A percentile compares a stretch with the other conserved stretches of the same genome.
phyloP scores from a whole-genome alignment of 2,113 vertebrate genomes.

The Recurvirostra avosetta region DNA sequence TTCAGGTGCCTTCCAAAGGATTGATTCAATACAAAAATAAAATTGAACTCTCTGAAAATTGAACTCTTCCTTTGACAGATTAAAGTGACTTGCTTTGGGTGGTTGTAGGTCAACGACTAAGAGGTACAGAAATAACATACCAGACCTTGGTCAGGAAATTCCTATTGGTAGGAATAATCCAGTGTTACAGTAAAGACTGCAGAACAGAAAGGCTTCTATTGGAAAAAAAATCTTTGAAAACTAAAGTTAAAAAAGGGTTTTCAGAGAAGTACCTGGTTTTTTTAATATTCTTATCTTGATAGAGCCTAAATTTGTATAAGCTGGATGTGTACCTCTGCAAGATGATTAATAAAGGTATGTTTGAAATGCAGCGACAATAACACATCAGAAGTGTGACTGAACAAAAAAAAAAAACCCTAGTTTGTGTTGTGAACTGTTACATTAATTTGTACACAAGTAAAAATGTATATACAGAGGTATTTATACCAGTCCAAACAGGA shows the following conservation, averaged over 20 bases:
- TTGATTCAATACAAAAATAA: neutral
- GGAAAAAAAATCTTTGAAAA: neutral
- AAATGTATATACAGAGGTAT: neutral
- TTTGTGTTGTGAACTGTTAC: neutral
- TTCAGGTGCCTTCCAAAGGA: neutral
- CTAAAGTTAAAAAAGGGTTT: neutral
- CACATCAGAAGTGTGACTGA: neutral
- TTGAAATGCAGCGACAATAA: neutral
- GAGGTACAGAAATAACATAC: neutral
- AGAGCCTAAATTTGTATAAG: neutral
- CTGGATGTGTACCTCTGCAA: neutral
- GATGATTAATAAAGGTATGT: neutral
- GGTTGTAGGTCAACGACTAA: neutral
- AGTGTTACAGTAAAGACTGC: neutral
- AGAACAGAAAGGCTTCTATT: neutral
- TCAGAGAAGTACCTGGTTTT: neutral
- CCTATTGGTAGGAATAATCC: neutral
- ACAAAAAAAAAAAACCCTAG: neutral
- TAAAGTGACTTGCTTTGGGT: neutral
- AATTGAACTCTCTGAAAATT: neutral
- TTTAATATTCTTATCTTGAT: neutral
- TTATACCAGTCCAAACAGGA: neutral
- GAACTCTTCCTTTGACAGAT: neutral
- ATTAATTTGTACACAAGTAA: neutral
- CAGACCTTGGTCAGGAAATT: neutral